Evolutionary conservation across 2,113 vertebrate species (phyloP).

Genomic region (Edolisoma coerulescens): DNA sequence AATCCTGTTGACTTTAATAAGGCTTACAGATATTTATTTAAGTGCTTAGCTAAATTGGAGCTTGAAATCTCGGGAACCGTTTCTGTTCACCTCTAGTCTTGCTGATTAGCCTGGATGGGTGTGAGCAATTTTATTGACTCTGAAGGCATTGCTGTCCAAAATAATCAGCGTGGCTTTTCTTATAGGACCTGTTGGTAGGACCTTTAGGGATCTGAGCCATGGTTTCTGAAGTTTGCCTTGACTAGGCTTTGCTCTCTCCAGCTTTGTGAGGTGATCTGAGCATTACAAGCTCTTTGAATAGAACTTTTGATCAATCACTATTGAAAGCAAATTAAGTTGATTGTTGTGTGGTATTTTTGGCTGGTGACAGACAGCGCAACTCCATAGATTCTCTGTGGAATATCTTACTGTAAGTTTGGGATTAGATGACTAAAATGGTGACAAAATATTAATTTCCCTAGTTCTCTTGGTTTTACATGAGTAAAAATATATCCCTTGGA

Average conservation of each 20-base stretch:
- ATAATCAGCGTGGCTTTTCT: neutral
- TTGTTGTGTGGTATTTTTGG: neutral
- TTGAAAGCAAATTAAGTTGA: neutral
- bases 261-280: neutral
- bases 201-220: neutral
- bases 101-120: neutral
- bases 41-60: neutral
- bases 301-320: neutral
- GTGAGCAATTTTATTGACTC: neutral
- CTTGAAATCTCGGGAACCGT: neutral
- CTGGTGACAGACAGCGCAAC: neutral
- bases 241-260: neutral
- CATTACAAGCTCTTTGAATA: neutral
- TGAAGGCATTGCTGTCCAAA: neutral
- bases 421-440: neutral
- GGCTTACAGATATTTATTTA: neutral
- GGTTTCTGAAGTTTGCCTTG: neutral
- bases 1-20: conserved; percentile 12
- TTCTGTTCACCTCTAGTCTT: neutral
- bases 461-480: neutral
- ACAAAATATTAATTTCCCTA: neutral
- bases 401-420: neutral
- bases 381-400: neutral
- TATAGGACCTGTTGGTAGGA: neutral
- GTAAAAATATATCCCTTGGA: neutral